Evolutionary conservation across 2,888 invertebrate genomes (phyloP).

Genomic region (Himalopsyche kuldschensis): DNA sequence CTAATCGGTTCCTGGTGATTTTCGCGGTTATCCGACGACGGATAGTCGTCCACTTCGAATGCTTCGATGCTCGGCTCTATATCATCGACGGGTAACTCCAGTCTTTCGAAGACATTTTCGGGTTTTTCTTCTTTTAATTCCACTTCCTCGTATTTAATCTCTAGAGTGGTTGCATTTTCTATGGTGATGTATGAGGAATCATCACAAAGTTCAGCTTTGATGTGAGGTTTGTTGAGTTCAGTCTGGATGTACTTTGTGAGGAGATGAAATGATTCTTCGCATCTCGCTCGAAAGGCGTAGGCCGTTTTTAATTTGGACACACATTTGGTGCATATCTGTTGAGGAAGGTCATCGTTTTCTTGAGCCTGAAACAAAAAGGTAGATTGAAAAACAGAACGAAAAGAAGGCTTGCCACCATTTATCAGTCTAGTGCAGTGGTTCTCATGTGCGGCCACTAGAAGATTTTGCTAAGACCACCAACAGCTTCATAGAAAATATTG

Average conservation of each 20-base stretch:
- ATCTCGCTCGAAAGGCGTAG: constrained; percentile 23
- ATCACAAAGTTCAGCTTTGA: background rate
- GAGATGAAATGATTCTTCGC: constrained; percentile 19
- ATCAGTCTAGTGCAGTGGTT: too few relatives aligned
- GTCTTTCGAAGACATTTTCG: background rate
- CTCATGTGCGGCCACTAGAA: too few relatives aligned
- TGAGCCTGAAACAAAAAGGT: constrained; percentile 12
- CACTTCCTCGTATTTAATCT: background rate
- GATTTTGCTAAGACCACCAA: too few relatives aligned
- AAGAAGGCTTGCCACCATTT: too few relatives aligned
- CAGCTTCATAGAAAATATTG: too few relatives aligned
- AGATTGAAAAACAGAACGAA: background rate
- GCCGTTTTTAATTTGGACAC: constrained; percentile 24
- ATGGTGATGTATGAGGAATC: background rate
- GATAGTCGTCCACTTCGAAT: background rate
- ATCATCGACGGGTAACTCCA: background rate
- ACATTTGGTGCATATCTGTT: constrained; percentile 26
- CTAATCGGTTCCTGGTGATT: background rate
- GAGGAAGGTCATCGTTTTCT: constrained; percentile 24
- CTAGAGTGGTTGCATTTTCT: background rate
- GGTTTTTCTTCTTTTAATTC: constrained; percentile 4
- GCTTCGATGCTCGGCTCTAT: background rate
- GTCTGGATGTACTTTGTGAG: background rate
- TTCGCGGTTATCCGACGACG: background rate
- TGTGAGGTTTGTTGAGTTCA: background rate